Evolutionary conservation across 2,888 invertebrate genomes (phyloP), one percentile per base, ranked within the genome.

Genomic region (Trimorus sp.): DNA sequence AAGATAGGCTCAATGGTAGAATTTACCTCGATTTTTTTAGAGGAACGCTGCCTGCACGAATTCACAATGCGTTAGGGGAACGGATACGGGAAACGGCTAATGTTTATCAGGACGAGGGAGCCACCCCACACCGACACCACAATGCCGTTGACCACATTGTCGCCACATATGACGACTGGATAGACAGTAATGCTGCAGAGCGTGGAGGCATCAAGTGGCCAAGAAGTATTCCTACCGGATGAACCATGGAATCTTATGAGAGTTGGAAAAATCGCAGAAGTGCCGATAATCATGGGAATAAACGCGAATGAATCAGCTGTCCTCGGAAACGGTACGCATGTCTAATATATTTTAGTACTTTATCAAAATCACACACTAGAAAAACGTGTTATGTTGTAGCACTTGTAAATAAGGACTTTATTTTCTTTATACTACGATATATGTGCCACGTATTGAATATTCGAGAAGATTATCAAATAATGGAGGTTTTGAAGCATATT

Each of bases 221-320:
- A 90, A 54, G 89, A 90, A 63, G 69, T 88, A 37, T 91, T 91
- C 75, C 74, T 91, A 42, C 83, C 89, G 6, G 84, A 83, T 9
- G 88, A 90, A 84, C 90, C 91, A 8, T 91, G 90, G 90, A 85
- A 85, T 7, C 76, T 90, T 14, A 14, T 90, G 5, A 89, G 88
- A 83, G 73, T 86, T 0, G 89, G 89, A 54, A 85, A 85, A 83
- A 82, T 90, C 4, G 84, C 86, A 12, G 88, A 91, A 51, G 88
- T 91, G 48, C 89, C 90, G 3, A n/a, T 89, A 0, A 88, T 91
- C 75, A 74, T 85, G 38, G 91, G 91, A 38, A 14, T 87, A 4
- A 83, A 70, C 9, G 8, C 79, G 1, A 83, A 90, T 1, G 91
- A 91, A 79, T 74, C 83, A 40, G 48, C 76, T 26, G 65, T 76